These are phyloP conservation scores for Blomia tropicalis DNA, from an alignment of 2,888 invertebrate species.

Conservation along the genomic window DNA sequence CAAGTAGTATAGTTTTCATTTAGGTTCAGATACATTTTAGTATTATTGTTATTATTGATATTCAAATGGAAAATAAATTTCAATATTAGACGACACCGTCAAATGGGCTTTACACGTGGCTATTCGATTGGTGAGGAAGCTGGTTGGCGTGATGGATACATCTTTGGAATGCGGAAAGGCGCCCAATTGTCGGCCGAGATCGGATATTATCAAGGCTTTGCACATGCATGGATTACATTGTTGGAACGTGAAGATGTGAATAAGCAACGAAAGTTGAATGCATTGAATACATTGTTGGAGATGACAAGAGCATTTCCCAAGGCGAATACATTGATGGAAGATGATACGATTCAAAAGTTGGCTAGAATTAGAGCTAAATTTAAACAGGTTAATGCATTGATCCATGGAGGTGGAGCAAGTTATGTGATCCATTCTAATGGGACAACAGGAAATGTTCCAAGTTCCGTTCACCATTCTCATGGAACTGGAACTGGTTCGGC, in stretches of 20 bases:
- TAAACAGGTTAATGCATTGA: constrained; percentile 29
- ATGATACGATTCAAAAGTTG: constrained; percentile 29
- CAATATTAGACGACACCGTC: constrained; percentile 25
- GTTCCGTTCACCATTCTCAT: no score
- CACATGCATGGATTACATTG: constrained; percentile 31
- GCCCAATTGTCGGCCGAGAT: constrained; percentile 31
- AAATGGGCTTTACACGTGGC: constrained; percentile 31
- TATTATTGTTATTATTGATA: not conserved
- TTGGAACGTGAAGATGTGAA: constrained; percentile 30
- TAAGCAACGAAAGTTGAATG: constrained; percentile 31
- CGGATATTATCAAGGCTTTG: constrained; percentile 32
- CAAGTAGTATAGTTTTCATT: no score
- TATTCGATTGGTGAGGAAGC: constrained; percentile 31
- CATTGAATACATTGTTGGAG: constrained; percentile 29
- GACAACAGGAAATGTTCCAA: not conserved
- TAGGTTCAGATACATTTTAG: not conserved
- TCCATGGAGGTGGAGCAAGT: not conserved
- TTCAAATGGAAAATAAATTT: not conserved
- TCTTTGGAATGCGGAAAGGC: constrained; percentile 30
- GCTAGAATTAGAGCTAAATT: constrained; percentile 31
- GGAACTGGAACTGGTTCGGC: no score
- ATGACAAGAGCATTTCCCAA: constrained; percentile 31
- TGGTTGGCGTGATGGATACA: constrained; percentile 31
- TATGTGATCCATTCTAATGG: not conserved
- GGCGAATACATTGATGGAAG: constrained; percentile 29